Conservation (phyloP, 2,888 invertebrate genomes). For the Epistrophe eligans region DNA sequence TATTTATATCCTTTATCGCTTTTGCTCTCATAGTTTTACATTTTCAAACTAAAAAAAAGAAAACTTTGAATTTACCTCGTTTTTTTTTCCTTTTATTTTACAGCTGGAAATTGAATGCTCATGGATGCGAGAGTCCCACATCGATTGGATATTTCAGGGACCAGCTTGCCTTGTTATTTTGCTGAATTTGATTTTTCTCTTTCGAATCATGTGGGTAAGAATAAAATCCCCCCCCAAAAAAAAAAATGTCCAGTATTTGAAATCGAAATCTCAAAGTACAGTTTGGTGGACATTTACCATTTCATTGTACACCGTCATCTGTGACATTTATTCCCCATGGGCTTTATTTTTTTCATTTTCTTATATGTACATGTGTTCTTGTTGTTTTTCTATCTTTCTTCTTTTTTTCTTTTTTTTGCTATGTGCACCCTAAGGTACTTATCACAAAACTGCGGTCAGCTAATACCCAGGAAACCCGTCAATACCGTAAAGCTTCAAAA, state of each 20-base stretch:
- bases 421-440: conserved; percentile 87
- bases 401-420: background rate
- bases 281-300: conserved; percentile 27
- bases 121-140: conserved; percentile 91
- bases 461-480: conserved; percentile 94
- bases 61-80: conserved; percentile 42
- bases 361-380: conserved; percentile 1
- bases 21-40: conserved; percentile 19
- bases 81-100: conserved; percentile 36
- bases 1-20: conserved; percentile 32
- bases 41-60: background rate
- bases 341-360: background rate
- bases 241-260: conserved; percentile 14
- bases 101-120: conserved; percentile 87
- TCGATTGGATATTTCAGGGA: conserved; percentile 94
- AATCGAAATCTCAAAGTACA: conserved; percentile 16
- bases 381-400: background rate
- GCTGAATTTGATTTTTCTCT: conserved; percentile 91
- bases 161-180: conserved; percentile 92
- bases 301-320: background rate
- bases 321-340: conserved; percentile 17
- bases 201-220: conserved; percentile 95
- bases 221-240: background rate
- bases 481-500: conserved; percentile 95
- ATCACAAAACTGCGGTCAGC: conserved; percentile 96